These are phyloP conservation scores for Paguma larvata DNA, from an alignment of 2,797 vertebrate species.

Conservation along the genomic window DNA sequence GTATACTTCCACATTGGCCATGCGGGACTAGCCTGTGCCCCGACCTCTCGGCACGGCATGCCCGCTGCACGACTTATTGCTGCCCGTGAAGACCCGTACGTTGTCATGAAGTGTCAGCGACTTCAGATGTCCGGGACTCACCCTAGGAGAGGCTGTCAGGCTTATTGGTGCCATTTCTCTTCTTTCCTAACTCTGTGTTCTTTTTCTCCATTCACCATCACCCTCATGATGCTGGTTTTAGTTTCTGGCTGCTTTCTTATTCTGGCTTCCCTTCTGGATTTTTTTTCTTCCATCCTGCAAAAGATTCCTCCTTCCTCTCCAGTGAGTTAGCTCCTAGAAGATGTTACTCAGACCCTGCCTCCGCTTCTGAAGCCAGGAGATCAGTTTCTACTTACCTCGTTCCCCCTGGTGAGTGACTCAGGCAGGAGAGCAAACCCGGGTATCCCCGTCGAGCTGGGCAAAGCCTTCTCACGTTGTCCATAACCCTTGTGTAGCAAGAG, in stretches of 20 bases:
- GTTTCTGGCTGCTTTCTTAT: constrained; percentile 13
- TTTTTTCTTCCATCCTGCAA: background rate
- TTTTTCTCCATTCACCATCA: background rate
- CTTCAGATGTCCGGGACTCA: background rate
- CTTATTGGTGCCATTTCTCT: background rate
- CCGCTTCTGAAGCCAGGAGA: background rate
- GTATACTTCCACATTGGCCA: background rate
- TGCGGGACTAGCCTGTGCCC: background rate
- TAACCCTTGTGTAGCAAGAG: background rate
- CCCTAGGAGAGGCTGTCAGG: background rate
- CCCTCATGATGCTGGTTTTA: background rate
- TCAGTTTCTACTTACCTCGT: background rate
- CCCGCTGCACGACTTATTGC: background rate
- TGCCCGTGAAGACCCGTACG: background rate
- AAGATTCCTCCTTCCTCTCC: background rate
- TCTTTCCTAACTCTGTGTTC: background rate
- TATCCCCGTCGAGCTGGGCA: background rate
- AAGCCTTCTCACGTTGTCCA: background rate
- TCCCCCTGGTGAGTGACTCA: background rate
- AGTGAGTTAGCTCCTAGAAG: background rate
- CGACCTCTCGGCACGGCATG: background rate
- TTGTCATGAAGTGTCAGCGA: background rate
- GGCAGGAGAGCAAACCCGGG: background rate
- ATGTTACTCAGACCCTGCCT: background rate
- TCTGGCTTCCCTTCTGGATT: background rate